Conservation (phyloP, 2,888 invertebrate genomes). For the Ornithoptera priamus region DNA sequence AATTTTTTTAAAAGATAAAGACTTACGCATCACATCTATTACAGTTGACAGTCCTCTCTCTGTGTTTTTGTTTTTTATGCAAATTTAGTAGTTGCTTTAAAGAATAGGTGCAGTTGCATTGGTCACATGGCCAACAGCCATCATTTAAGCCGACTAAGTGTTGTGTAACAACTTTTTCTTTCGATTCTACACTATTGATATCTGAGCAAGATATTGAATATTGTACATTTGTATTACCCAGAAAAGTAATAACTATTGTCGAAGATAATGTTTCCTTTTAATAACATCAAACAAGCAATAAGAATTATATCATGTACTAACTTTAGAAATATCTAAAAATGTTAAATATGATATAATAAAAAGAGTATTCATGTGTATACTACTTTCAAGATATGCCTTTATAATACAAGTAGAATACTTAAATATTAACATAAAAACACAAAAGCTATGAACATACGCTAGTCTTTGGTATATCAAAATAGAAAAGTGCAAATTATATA, state of each 20-base stretch:
- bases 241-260: not conserved
- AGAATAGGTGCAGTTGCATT: constrained; percentile 86
- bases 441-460: constrained; percentile 75
- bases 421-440: constrained; percentile 35
- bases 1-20: not conserved
- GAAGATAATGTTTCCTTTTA: not conserved
- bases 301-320: not conserved
- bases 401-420: constrained; percentile 31
- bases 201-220: constrained; percentile 5
- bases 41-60: constrained; percentile 82
- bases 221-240: not conserved
- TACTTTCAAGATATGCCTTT: constrained; percentile 1
- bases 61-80: constrained; percentile 82
- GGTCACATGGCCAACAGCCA: constrained; percentile 79
- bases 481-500: constrained; percentile 17
- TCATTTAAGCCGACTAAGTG: constrained; percentile 31
- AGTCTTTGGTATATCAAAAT: constrained; percentile 15
- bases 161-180: not conserved
- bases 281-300: not conserved
- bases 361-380: not conserved
- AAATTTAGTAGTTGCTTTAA: constrained; percentile 84
- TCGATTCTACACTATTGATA: not conserved
- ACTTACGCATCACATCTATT: constrained; percentile 62
- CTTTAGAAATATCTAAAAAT: not conserved
- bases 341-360: not conserved